Evolutionary conservation across 1,140 invertebrate genomes (phyloP).

Genomic region (Lamellibrachia luymesi): DNA sequence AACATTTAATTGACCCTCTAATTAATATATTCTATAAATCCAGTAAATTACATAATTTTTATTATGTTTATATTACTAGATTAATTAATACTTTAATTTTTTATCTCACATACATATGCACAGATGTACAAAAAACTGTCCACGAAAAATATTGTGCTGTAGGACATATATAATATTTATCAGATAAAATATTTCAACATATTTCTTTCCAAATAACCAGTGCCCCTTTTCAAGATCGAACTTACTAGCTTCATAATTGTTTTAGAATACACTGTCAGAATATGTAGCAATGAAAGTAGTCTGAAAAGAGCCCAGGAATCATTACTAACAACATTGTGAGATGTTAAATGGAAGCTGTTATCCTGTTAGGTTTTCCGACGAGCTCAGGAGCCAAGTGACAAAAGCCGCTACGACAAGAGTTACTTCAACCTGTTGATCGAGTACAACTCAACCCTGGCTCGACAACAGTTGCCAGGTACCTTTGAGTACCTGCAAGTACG

Average conservation of each 20-base stretch:
- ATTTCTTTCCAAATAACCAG: no score
- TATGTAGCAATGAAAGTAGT: no score
- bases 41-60: background rate
- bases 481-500: constrained; percentile 52
- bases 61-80: background rate
- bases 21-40: no score
- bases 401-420: constrained; percentile 42
- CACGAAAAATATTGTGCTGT: no score
- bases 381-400: constrained; percentile 53
- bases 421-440: constrained; percentile 57
- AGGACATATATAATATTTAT: no score
- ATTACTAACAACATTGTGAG: background rate
- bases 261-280: no score
- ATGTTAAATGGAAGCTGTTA: constrained; percentile 5
- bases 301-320: background rate
- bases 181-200: no score
- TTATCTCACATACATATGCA: background rate
- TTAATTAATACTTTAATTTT: background rate
- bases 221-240: no score
- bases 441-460: constrained; percentile 47
- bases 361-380: constrained; percentile 49
- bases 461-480: constrained; percentile 42
- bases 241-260: no score
- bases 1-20: no score
- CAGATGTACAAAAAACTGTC: no score